Evolutionary conservation across 2,113 vertebrate species (phyloP).

Genomic region (Oreochromis spilurus): DNA sequence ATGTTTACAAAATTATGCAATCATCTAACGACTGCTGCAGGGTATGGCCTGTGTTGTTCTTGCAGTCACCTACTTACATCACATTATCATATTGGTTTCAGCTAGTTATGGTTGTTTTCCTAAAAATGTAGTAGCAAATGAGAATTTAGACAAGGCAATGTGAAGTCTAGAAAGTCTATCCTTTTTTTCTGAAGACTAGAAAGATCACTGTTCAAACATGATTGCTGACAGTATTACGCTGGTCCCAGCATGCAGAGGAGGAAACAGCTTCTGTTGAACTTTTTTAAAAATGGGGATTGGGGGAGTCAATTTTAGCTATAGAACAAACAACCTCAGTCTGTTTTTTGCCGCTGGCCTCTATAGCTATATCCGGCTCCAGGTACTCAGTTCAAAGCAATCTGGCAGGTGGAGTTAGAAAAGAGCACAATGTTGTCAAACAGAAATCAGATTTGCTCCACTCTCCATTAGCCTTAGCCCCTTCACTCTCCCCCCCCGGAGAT

Average conservation of each 20-base stretch:
- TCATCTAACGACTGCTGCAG: not conserved
- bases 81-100: not conserved
- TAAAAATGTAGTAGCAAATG: not conserved
- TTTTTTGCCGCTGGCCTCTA: not conserved
- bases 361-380: not conserved
- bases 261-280: not conserved
- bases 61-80: not conserved
- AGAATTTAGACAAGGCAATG: not conserved
- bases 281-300: not conserved
- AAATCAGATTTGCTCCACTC: conserved; percentile 68
- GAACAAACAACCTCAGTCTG: not conserved
- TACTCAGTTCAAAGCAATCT: conserved; percentile 42
- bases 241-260: not conserved
- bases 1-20: conserved; percentile 3
- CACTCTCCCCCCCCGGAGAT: conserved; percentile 44
- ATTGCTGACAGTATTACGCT: not conserved
- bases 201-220: not conserved
- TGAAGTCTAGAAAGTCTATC: not conserved
- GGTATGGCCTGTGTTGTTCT: not conserved
- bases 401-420: conserved; percentile 50
- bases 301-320: not conserved
- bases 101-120: not conserved
- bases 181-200: not conserved
- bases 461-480: conserved; percentile 62
- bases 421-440: conserved; percentile 61